Base-by-base conservation (phyloP, 2,797 vertebrate species). In the Acanthurus lineatus region DNA sequence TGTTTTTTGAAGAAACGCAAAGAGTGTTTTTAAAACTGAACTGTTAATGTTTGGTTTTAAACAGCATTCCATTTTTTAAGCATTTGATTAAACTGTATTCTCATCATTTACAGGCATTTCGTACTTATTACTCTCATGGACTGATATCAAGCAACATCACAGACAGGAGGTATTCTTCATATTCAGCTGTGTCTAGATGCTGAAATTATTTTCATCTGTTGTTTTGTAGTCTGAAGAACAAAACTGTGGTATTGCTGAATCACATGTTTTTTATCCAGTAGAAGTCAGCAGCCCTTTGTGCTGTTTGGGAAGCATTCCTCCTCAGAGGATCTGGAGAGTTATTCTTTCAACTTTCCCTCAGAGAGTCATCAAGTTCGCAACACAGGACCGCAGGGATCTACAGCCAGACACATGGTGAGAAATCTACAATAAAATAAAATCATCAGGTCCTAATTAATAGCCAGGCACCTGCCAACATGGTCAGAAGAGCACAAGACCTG, bases 121-220 rank as follows among this genome's bases (percentile, higher is more conserved):
- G 97, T 83, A 97, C 95, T 77, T 99, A 98, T 77, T 99, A 97
- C 92, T 97, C 96, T 76, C 97, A 99, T 17, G 98, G 98, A 49
- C 95, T 99, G 94, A 96, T 98, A 84, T 98, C 98, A 52, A 99
- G 97, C 92, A 97, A 98, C 91, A 96, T 99, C 86, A 96, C 97
- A 67, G 97, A 98, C 86, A 97, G 96, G 91, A 97, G 97, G 98
- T 99, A 94, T 49, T 57, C 16, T 9, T 65, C 16, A 9, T 20
- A 17, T 45, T 38, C 3, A 35, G 3, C 4, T 7, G 0, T 60
- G 4, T 25, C 6, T 42, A 17, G 25, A 54, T 65, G 3, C 25
- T 47, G 42, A 69, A 22, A 22, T 59, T 0, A 10, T 16, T 14
- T 45, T 42, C 12, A 10, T 59, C 14, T 59, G 17, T 57, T 22